phyloP scores from a whole-genome alignment of 1,140 invertebrate species.

The Argopecten irradians region DNA sequence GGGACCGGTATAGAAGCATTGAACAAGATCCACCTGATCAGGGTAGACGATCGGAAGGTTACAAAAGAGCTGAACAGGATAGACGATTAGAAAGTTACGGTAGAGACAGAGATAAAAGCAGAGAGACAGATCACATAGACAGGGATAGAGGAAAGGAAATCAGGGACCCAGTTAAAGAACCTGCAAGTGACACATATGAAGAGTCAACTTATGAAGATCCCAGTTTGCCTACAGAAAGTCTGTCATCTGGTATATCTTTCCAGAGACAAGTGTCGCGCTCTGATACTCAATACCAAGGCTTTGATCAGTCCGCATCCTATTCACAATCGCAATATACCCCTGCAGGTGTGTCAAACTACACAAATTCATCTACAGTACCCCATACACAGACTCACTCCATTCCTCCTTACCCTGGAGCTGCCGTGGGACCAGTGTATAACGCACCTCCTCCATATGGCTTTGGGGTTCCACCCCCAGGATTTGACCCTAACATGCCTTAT shows the following conservation, averaged over 20 bases:
- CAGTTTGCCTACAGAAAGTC: neutral
- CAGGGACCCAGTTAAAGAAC: conserved; percentile 30
- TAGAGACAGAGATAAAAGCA: conserved; percentile 37
- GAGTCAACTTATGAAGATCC: neutral
- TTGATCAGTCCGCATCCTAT: neutral
- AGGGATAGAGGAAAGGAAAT: conserved; percentile 25
- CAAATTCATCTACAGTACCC: neutral
- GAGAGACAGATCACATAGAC: conserved; percentile 35
- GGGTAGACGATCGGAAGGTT: neutral
- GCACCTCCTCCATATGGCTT: conserved; percentile 16
- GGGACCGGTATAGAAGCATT: neutral
- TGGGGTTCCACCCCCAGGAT: neutral
- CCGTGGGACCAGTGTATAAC: neutral
- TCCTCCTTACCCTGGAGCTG: neutral
- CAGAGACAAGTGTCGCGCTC: neutral
- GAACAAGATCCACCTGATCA: neutral
- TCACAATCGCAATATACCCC: conserved; percentile 30
- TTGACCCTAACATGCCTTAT: neutral
- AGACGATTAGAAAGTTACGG: neutral
- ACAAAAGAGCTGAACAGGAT: neutral
- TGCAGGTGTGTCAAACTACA: neutral
- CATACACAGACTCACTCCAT: neutral
- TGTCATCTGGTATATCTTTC: conserved; percentile 17
- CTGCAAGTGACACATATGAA: neutral
- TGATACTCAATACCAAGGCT: conserved; percentile 42